Evolutionary conservation across 2,797 vertebrate species (phyloP).

Genomic region (Helicolenus hilgendorfi): DNA sequence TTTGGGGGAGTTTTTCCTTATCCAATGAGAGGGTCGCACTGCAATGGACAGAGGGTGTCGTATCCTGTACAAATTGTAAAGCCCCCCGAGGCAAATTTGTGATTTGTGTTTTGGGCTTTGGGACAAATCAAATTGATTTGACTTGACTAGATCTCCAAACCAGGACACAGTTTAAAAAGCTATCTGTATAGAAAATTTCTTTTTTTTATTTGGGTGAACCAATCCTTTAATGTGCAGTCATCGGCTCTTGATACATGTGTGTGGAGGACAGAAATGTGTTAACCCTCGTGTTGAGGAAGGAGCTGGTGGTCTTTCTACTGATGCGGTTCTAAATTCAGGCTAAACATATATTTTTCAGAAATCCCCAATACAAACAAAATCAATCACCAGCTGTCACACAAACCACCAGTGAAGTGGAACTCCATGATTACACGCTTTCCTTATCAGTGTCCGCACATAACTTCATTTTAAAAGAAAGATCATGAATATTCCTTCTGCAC

Average conservation of each 20-base stretch:
- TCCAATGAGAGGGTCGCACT: too few species aligned
- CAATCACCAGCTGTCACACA: conserved; percentile 81
- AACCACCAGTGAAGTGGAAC: conserved; percentile 75
- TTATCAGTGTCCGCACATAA: conserved; percentile 68
- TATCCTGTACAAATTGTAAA: background rate
- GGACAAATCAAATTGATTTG: too few species aligned
- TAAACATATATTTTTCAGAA: conserved; percentile 70
- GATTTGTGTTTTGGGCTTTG: too few species aligned
- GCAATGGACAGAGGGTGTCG: too few species aligned
- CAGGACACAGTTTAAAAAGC: background rate
- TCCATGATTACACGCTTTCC: conserved; percentile 72
- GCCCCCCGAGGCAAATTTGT: too few species aligned
- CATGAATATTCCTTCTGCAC: conserved; percentile 68
- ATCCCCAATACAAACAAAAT: conserved; percentile 80
- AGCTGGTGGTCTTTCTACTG: conserved; percentile 53
- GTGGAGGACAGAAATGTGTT: conserved; percentile 44
- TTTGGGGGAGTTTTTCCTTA: too few species aligned
- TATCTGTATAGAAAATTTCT: background rate
- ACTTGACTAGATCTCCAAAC: background rate
- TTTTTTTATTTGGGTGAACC: background rate
- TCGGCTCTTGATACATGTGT: background rate
- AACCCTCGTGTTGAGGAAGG: conserved; percentile 40
- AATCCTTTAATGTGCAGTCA: background rate
- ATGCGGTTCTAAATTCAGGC: conserved; percentile 56
- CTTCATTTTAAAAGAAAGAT: conserved; percentile 15